Conservation (phyloP, 2,888 invertebrate genomes). For the Punctoribates punctum region DNA sequence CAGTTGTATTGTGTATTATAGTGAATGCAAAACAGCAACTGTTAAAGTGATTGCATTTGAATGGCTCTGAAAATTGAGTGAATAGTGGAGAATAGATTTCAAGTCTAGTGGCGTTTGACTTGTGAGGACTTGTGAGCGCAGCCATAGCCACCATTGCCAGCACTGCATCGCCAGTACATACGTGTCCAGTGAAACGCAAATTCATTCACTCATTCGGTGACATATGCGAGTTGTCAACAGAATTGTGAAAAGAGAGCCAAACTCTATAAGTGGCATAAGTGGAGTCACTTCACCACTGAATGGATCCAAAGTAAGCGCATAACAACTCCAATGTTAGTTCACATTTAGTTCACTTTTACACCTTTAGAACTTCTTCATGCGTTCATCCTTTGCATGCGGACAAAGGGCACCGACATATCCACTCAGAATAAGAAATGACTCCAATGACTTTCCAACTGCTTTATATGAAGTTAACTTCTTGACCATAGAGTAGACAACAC, state of each 20-base stretch:
- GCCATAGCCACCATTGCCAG: not conserved
- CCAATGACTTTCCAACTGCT: constrained; percentile 22
- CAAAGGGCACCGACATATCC: constrained; percentile 13
- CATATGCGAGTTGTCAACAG: constrained; percentile 36
- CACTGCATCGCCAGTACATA: not conserved
- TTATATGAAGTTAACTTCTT: constrained; percentile 32
- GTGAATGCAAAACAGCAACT: constrained; percentile 23
- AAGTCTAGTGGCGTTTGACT: constrained; percentile 27
- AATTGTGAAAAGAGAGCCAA: constrained; percentile 19
- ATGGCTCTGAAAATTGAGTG: constrained; percentile 16
- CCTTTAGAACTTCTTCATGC: constrained; percentile 31
- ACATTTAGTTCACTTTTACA: constrained; percentile 29
- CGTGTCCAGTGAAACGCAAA: constrained; percentile 32
- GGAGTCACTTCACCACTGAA: constrained; percentile 32
- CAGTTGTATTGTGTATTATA: constrained; percentile 19
- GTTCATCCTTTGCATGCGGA: not conserved
- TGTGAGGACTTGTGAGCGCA: not conserved
- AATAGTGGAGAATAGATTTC: not conserved
- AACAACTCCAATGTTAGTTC: constrained; percentile 27
- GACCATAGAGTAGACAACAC: constrained; percentile 18
- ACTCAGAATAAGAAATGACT: constrained; percentile 29
- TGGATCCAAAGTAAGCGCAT: constrained; percentile 37
- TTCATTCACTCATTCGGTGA: constrained; percentile 29
- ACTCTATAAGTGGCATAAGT: constrained; percentile 25
- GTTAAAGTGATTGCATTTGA: constrained; percentile 37